Evolutionary conservation across 2,113 vertebrate species (phyloP).

Genomic region (Leucopsar rothschildi): DNA sequence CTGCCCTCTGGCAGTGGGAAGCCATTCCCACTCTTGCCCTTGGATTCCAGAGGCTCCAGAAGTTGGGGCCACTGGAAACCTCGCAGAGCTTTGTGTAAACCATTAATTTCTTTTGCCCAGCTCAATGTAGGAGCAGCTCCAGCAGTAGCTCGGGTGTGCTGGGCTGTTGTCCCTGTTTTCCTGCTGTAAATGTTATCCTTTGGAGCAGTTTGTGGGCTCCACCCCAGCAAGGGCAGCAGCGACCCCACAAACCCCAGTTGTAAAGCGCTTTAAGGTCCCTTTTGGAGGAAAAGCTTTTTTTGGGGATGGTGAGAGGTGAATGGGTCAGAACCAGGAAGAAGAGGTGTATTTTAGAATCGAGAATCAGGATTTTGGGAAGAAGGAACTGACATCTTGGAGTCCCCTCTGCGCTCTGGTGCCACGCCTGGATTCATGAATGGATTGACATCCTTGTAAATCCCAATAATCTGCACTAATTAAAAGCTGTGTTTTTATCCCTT

Average conservation of each 20-base stretch:
- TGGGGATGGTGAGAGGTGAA: background rate
- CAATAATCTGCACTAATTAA: background rate
- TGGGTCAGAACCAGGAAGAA: background rate
- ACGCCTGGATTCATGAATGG: background rate
- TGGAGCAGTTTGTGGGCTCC: background rate
- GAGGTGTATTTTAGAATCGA: background rate
- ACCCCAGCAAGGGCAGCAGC: background rate
- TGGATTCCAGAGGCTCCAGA: background rate
- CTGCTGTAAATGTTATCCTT: background rate
- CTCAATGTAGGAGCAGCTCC: background rate
- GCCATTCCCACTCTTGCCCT: rapidly evolving
- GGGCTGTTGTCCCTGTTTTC: background rate
- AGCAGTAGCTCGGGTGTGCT: rapidly evolving
- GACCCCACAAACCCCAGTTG: background rate
- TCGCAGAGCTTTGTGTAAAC: background rate
- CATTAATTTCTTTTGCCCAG: background rate
- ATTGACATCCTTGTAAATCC: background rate
- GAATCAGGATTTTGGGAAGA: background rate
- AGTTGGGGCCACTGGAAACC: background rate
- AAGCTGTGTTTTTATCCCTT: background rate
- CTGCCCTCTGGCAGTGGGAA: background rate
- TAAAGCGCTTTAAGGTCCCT: slow-evolving; percentile 47
- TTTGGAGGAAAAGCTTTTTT: background rate
- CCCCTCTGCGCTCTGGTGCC: background rate
- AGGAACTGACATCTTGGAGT: background rate